Conservation (phyloP, 30 jellyfish, hydroid and myxozoan genomes). For the Pelagia noctiluca region DNA sequence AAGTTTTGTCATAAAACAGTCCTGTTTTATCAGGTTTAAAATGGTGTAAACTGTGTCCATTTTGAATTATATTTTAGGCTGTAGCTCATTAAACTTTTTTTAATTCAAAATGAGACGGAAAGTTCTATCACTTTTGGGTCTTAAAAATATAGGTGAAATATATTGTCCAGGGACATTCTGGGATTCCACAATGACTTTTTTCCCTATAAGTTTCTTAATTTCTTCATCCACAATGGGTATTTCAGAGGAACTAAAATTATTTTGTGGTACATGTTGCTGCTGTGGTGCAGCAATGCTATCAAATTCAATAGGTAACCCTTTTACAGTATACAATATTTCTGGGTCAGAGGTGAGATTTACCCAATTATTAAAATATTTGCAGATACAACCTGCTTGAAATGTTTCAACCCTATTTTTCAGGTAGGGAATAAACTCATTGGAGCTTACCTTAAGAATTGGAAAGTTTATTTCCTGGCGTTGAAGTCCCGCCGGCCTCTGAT, state of each 20-base stretch:
- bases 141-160: neutral
- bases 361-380: neutral
- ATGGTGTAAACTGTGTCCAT: slow-evolving; percentile 37
- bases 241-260: too few relatives aligned
- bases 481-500: slow-evolving; percentile 15
- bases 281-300: too few relatives aligned
- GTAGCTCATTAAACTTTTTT: slow-evolving; percentile 10
- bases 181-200: too few relatives aligned
- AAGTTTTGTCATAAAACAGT: slow-evolving; percentile 37
- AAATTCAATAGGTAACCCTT: slow-evolving; percentile 17
- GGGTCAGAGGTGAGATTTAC: too few relatives aligned
- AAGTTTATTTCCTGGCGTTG: too few relatives aligned
- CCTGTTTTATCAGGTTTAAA: slow-evolving; percentile 4
- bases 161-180: neutral
- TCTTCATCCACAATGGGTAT: slow-evolving; percentile 14
- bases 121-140: too few relatives aligned
- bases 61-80: slow-evolving; percentile 30
- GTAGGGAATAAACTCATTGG: too few relatives aligned
- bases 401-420: slow-evolving; percentile 29
- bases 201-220: neutral
- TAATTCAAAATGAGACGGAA: slow-evolving; percentile 14
- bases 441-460: too few relatives aligned
- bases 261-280: too few relatives aligned
- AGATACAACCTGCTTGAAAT: slow-evolving; percentile 39
- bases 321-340: slow-evolving; percentile 25